Percentiles rank a stretch among this genome's conserved stretches.
Evolutionary conservation across 2,113 vertebrate genomes (phyloP).

Genomic region (Pao palembangensis): DNA sequence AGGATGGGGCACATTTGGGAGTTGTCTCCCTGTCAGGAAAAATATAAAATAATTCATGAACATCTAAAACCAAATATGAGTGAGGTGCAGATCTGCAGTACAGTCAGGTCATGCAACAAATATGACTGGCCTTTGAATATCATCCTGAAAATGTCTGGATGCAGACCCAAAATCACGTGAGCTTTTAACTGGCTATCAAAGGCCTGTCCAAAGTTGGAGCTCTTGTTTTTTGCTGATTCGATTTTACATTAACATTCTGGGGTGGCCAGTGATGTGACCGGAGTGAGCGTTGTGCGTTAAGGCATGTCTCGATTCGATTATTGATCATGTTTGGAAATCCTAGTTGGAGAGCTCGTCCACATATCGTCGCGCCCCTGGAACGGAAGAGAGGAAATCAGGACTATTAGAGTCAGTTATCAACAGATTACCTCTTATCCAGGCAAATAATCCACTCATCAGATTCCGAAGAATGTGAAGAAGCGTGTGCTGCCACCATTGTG

Average conservation of each 20-base stretch:
- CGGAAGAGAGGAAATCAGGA: too few relatives aligned
- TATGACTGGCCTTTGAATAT: neutral
- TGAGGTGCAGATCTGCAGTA: too few relatives aligned
- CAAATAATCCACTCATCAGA: constrained; percentile 91
- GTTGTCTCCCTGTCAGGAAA: neutral
- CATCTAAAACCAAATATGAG: constrained; percentile 1
- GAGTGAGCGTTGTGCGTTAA: neutral
- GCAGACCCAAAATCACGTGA: neutral
- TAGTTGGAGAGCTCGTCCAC: too few relatives aligned
- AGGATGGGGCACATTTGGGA: neutral
- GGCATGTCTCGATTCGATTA: neutral
- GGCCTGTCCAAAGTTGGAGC: neutral
- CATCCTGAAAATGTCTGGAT: neutral
- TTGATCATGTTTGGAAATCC: too few relatives aligned
- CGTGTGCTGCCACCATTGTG: constrained; percentile 91
- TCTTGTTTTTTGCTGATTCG: neutral
- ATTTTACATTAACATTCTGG: too few relatives aligned
- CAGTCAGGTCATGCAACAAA: too few relatives aligned
- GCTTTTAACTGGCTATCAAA: neutral
- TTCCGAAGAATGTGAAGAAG: constrained; percentile 82
- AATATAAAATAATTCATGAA: constrained; percentile 8
- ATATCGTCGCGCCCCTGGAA: too few relatives aligned
- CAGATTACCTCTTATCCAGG: constrained; percentile 90
- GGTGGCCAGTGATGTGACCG: neutral
- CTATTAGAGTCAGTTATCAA: neutral